Conservation (phyloP, 2,797 vertebrate genomes). For the Morus bassanus region DNA sequence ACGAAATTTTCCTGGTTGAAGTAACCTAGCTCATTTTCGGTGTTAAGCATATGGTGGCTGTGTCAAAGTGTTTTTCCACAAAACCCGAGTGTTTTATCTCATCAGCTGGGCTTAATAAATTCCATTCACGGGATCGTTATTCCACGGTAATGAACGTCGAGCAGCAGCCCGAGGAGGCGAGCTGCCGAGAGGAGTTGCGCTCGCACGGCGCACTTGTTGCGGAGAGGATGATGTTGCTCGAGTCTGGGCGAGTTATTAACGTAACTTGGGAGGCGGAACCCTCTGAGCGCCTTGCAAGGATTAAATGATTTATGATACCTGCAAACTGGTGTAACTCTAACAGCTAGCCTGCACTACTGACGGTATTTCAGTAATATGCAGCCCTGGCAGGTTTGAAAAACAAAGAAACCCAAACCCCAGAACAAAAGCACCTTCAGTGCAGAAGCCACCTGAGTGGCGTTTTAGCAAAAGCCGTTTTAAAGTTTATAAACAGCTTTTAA, state of each 20-base stretch:
- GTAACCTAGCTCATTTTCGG: not conserved
- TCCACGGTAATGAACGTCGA: not conserved
- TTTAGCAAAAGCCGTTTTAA: not conserved
- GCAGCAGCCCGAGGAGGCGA: not conserved
- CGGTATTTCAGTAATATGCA: fast-evolving
- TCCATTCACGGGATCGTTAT: not conserved
- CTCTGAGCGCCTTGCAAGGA: fast-evolving
- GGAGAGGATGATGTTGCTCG: not conserved
- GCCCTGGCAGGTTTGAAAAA: not conserved
- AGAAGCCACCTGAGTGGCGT: not conserved
- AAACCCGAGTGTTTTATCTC: not conserved
- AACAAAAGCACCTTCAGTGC: not conserved
- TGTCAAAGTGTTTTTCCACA: not conserved
- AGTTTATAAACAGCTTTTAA: not conserved
- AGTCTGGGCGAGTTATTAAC: not conserved
- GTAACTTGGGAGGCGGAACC: not conserved
- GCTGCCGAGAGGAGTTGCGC: not conserved
- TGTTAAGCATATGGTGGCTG: not conserved
- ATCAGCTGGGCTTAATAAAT: not conserved
- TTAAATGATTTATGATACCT: not conserved
- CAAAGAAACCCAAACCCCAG: not conserved
- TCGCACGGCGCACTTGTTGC: not conserved
- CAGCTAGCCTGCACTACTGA: not conserved
- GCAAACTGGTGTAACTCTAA: not conserved
- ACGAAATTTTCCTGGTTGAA: not conserved